Conservation (phyloP, 1,140 invertebrate genomes). For the Ooceraea biroi region DNA sequence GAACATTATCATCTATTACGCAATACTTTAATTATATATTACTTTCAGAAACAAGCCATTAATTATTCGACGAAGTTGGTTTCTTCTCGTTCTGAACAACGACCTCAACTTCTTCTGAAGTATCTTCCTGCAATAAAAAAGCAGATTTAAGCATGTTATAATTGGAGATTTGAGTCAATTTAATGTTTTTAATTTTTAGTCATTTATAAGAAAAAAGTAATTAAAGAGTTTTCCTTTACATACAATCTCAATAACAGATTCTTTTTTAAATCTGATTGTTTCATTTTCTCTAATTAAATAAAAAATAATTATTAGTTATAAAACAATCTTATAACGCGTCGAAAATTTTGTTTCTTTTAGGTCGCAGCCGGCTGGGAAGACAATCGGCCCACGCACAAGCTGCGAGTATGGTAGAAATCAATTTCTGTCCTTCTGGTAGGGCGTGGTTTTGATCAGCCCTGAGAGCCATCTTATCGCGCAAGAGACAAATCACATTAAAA, state of each 20-base stretch:
- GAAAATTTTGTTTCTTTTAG: not conserved
- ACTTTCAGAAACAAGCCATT: not conserved
- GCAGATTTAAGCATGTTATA: constrained; percentile 1
- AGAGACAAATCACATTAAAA: constrained; percentile 21
- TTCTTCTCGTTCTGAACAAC: not conserved
- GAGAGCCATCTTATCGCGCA: constrained; percentile 23
- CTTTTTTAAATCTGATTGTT: too few relatives aligned
- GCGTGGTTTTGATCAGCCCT: constrained; percentile 52
- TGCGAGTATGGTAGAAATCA: constrained; percentile 57
- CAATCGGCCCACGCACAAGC: constrained; percentile 13
- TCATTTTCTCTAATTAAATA: too few relatives aligned
- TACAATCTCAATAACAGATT: too few relatives aligned
- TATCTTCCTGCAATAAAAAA: constrained; percentile 17
- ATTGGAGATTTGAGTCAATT: not conserved
- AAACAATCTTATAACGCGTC: too few relatives aligned
- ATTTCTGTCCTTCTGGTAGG: constrained; percentile 53
- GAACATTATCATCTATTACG: not conserved
- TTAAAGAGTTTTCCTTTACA: too few relatives aligned
- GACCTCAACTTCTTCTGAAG: constrained; percentile 22
- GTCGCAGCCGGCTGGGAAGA: not conserved
- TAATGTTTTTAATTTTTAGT: not conserved
- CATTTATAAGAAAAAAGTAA: too few relatives aligned
- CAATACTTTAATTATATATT: constrained; percentile 10
- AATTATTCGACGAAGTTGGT: not conserved
- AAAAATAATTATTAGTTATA: not conserved